Conservation (phyloP, 2,888 invertebrate genomes). For the Drosophila quinaria region DNA sequence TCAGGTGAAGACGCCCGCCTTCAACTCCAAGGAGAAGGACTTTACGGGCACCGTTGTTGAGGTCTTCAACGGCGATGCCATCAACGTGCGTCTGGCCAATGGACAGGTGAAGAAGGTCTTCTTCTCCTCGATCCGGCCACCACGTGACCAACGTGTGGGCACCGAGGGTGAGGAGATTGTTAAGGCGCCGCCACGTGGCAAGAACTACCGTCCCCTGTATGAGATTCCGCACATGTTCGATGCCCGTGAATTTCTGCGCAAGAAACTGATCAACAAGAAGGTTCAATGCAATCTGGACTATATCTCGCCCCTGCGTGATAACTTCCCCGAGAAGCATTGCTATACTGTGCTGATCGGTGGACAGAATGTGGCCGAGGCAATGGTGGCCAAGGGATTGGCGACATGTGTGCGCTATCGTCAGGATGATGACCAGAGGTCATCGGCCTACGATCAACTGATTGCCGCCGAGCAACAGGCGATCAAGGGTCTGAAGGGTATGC, state of each 20-base stretch:
- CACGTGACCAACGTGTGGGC: constrained; percentile 91
- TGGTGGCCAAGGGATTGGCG: constrained; percentile 96
- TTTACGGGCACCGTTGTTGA: constrained; percentile 94
- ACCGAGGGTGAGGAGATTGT: constrained; percentile 89
- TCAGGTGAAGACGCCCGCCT: constrained; percentile 90
- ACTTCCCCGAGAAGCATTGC: constrained; percentile 97
- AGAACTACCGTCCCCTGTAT: constrained; percentile 95
- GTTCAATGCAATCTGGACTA: constrained; percentile 97
- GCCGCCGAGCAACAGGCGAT: constrained; percentile 97
- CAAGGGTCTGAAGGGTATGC: constrained; percentile 91
- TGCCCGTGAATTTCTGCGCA: constrained; percentile 97
- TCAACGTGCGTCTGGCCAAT: constrained; percentile 93
- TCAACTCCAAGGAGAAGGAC: constrained; percentile 92
- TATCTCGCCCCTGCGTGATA: constrained; percentile 97
- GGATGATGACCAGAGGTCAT: constrained; percentile 98
- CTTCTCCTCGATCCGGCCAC: constrained; percentile 97
- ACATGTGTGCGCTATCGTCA: constrained; percentile 97
- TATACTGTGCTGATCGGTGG: constrained; percentile 95
- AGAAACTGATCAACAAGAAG: constrained; percentile 97
- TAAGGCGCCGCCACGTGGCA: constrained; percentile 89
- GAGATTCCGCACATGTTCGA: constrained; percentile 99
- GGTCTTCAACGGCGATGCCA: constrained; percentile 96
- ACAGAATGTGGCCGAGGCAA: constrained; percentile 96
- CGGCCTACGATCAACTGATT: constrained; percentile 95
- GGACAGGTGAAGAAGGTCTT: constrained; percentile 95